A percentile compares a stretch with the other conserved stretches of the same genome.
phyloP scores from a whole-genome alignment of 2,888 invertebrate genomes.

The Troides oblongomaculatus region DNA sequence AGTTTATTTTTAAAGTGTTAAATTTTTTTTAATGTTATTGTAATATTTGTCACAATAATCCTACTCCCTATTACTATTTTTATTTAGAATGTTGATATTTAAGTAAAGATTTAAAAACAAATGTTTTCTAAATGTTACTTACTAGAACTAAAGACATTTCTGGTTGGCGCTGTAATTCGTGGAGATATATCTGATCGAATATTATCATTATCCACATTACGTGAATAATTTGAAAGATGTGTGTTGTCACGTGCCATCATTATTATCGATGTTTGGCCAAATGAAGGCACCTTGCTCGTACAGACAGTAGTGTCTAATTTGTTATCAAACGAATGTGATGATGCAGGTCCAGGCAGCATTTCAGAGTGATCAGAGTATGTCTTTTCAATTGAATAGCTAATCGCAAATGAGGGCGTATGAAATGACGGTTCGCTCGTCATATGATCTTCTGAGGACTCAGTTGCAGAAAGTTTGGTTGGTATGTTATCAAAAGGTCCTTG shows the following conservation, averaged over 20 bases:
- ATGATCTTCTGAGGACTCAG: conserved; percentile 22
- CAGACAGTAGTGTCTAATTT: neutral
- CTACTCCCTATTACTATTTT: too few species aligned
- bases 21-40: too few species aligned
- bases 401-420: neutral
- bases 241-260: conserved; percentile 39
- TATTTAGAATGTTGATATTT: too few species aligned
- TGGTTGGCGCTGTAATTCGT: conserved; percentile 30
- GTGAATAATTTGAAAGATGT: conserved; percentile 6
- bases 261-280: conserved; percentile 40
- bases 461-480: conserved; percentile 30
- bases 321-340: neutral
- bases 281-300: conserved; percentile 17
- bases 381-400: neutral
- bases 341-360: neutral
- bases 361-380: neutral
- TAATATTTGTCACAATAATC: too few species aligned
- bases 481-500: conserved; percentile 27
- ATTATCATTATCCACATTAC: conserved; percentile 12
- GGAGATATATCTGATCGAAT: conserved; percentile 26
- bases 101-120: too few species aligned
- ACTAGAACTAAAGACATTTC: conserved; percentile 46
- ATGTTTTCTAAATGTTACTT: conserved; percentile 33
- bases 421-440: neutral
- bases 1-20: too few species aligned